Percentiles rank a stretch among this genome's conserved stretches.
Evolutionary conservation across 2,888 invertebrate species (phyloP).

Genomic region (Tholera decimalis): DNA sequence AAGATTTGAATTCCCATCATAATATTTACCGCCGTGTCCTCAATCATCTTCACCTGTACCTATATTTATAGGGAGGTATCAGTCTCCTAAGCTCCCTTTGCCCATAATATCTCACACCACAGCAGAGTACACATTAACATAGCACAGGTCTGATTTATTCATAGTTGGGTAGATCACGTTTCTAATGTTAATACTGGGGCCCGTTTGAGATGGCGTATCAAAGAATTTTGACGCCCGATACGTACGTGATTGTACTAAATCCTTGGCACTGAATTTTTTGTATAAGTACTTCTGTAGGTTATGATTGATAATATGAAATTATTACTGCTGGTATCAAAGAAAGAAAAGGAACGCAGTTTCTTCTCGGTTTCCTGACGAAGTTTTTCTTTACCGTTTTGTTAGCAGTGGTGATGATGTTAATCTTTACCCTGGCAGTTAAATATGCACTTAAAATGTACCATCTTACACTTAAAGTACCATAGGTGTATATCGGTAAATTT

Average conservation of each 20-base stretch:
- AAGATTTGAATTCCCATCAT: neutral
- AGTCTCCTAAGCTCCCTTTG: slow-evolving; percentile 19
- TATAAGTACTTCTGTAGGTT: neutral
- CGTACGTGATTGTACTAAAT: slow-evolving; percentile 43
- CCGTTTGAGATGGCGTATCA: slow-evolving; percentile 53
- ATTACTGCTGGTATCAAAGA: no score
- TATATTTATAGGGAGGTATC: neutral
- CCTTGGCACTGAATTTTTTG: neutral
- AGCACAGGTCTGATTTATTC: slow-evolving; percentile 69
- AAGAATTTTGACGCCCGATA: slow-evolving; percentile 55
- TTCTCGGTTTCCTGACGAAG: no score
- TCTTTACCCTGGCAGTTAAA: no score
- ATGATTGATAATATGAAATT: neutral
- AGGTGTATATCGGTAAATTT: no score
- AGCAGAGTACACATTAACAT: slow-evolving; percentile 44
- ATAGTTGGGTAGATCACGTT: slow-evolving; percentile 58
- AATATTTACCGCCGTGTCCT: neutral
- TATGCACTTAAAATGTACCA: no score
- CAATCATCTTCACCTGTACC: neutral
- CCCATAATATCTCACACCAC: slow-evolving; percentile 40
- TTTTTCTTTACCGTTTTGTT: no score
- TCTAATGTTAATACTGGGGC: slow-evolving; percentile 67
- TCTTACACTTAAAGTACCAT: no score
- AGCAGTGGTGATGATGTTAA: no score
- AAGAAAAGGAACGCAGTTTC: no score